A percentile compares a stretch with the other conserved stretches of the same genome.
phyloP scores from a whole-genome alignment of 2,888 invertebrate genomes.

The Heteromyza rotundicornis region DNA sequence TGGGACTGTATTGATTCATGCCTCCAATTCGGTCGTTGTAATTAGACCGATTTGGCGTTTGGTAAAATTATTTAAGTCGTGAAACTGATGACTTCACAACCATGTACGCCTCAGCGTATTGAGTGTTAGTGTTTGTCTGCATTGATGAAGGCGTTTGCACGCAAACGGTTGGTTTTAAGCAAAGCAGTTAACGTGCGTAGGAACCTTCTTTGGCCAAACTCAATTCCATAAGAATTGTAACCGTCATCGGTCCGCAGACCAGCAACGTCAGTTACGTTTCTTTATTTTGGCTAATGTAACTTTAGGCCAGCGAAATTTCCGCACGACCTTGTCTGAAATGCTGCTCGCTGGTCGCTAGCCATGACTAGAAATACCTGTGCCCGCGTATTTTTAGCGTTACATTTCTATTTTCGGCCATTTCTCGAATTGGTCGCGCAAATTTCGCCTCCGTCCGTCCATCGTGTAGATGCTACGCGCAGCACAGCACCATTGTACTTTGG shows the following conservation, averaged over 20 bases:
- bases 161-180: not conserved
- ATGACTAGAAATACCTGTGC: constrained; percentile 15
- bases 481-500: not conserved
- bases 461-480: too few species aligned
- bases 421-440: constrained; percentile 11
- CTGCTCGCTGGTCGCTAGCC: not conserved
- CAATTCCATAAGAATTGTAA: too few species aligned
- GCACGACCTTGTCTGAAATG: constrained; percentile 19
- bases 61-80: not conserved
- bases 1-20: not conserved
- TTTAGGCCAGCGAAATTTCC: not conserved
- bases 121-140: not conserved
- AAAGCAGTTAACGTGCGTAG: not conserved
- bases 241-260: too few species aligned
- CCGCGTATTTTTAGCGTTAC: constrained; percentile 26
- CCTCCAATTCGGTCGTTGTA: constrained; percentile 21
- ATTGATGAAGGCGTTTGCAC: constrained; percentile 4
- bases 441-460: too few species aligned
- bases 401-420: constrained; percentile 41
- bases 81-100: not conserved
- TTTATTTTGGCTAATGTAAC: too few species aligned
- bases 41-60: constrained; percentile 33
- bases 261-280: too few species aligned
- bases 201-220: not conserved
- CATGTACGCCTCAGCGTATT: not conserved